phyloP scores from a whole-genome alignment of 2,113 vertebrate species.

The Camelus dromedarius region DNA sequence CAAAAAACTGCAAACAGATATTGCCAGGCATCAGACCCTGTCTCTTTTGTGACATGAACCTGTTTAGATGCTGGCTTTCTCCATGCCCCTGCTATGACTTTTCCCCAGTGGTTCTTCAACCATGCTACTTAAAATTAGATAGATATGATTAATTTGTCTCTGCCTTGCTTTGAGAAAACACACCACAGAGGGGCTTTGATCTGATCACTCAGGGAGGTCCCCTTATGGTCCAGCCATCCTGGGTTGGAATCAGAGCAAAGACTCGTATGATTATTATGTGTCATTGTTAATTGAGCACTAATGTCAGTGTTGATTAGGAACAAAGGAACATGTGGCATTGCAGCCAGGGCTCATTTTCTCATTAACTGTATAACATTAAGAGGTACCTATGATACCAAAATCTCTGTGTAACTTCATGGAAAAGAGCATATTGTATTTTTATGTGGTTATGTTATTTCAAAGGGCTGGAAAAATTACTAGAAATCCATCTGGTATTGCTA shows the following conservation, averaged over 20 bases:
- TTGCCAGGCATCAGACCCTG: background rate
- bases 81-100: background rate
- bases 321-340: slow-evolving; percentile 39
- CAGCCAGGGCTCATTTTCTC: slow-evolving; percentile 49
- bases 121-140: slow-evolving; percentile 51
- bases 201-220: slow-evolving; percentile 39
- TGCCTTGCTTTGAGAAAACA: slow-evolving; percentile 53
- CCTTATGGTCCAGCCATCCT: slow-evolving; percentile 52
- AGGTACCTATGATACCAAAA: background rate
- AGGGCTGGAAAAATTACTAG: background rate
- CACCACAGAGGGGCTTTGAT: slow-evolving; percentile 12
- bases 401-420: background rate
- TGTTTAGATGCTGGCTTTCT: background rate
- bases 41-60: slow-evolving; percentile 45
- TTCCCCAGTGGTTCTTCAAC: background rate
- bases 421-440: background rate
- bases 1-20: slow-evolving; percentile 58
- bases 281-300: slow-evolving; percentile 70
- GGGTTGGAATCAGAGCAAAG: slow-evolving; percentile 58
- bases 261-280: slow-evolving; percentile 60
- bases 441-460: slow-evolving; percentile 3
- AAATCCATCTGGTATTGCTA: slow-evolving; percentile 20
- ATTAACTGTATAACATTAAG: slow-evolving; percentile 44
- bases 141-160: slow-evolving; percentile 34
- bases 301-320: slow-evolving; percentile 67